Percentiles rank a stretch among this genome's conserved stretches.
phyloP scores from a whole-genome alignment of 2,113 vertebrate species.

The Falco punctatus region DNA sequence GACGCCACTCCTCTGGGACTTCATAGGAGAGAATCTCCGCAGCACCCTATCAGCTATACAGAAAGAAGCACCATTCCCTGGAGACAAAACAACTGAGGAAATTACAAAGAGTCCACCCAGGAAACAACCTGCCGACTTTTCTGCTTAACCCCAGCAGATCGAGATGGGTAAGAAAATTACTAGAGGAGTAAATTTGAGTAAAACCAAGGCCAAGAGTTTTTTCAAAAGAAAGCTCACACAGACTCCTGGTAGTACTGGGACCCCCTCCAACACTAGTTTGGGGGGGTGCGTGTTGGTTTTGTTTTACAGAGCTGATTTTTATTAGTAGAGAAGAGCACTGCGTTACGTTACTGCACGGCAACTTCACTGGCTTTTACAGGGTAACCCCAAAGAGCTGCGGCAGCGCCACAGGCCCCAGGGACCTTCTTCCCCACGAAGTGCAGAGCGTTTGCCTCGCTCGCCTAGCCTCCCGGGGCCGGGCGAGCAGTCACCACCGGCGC shows the following conservation, averaged over 20 bases:
- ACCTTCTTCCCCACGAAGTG: accelerated
- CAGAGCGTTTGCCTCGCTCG: too few species aligned
- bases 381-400: background rate
- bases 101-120: background rate
- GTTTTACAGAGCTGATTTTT: background rate
- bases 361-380: too few species aligned
- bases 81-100: background rate
- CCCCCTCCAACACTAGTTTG: accelerated
- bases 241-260: too few species aligned
- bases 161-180: background rate
- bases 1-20: background rate
- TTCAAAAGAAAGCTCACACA: background rate
- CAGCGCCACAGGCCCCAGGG: background rate
- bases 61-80: background rate
- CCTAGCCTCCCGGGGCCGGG: background rate
- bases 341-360: background rate
- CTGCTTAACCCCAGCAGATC: background rate
- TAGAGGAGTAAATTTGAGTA: background rate
- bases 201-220: background rate
- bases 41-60: background rate
- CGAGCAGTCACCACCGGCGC: background rate
- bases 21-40: background rate
- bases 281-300: background rate
- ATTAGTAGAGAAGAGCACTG: background rate
- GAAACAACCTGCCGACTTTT: background rate